A percentile compares a stretch with the other conserved stretches of the same genome.
phyloP scores from a whole-genome alignment of 2,888 invertebrate species.

The Plagiodera versicolora region DNA sequence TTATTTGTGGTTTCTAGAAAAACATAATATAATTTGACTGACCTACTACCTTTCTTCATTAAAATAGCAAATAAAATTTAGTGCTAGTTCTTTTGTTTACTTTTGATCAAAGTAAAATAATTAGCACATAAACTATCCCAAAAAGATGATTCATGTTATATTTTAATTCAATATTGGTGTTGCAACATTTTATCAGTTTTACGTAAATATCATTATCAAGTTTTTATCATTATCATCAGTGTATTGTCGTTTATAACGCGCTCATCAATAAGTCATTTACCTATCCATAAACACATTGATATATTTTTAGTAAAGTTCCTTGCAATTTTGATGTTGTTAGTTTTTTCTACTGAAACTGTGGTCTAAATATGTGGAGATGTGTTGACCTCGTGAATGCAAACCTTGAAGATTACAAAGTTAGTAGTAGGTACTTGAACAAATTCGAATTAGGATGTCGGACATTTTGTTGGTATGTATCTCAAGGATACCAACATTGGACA shows the following conservation, averaged over 20 bases:
- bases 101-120: no score
- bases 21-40: no score
- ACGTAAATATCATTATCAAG: constrained; percentile 23
- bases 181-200: constrained; percentile 11
- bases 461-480: not conserved
- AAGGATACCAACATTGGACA: not conserved
- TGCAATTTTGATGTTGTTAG: no score
- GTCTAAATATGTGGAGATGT: no score
- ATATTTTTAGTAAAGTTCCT: no score
- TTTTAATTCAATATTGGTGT: constrained; percentile 6
- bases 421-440: not conserved
- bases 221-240: constrained; percentile 18
- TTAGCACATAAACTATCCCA: not conserved
- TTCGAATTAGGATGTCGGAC: not conserved
- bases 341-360: no score
- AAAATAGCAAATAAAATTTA: no score
- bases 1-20: no score
- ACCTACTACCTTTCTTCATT: no score
- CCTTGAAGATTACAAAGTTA: constrained; percentile 2
- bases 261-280: not conserved
- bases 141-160: constrained; percentile 1
- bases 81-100: no score
- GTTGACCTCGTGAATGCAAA: no score
- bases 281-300: no score
- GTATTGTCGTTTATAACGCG: not conserved